phyloP scores from a whole-genome alignment of 2,888 invertebrate genomes.

The Alviniconcha strummeri region DNA sequence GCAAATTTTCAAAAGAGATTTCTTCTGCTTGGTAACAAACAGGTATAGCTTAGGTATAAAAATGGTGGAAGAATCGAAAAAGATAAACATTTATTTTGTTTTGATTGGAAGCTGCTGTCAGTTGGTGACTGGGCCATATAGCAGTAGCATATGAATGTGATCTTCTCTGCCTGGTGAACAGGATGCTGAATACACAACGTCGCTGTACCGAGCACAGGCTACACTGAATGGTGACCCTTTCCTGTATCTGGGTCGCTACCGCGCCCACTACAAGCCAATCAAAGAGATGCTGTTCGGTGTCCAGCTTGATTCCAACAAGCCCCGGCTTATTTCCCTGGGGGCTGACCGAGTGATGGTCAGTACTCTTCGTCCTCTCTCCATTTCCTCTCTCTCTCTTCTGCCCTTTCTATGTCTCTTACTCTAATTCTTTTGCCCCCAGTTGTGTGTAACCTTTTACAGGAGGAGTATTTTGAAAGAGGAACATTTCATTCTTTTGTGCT shows the following conservation, averaged over 20 bases:
- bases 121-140: too few species aligned
- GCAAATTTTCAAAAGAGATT: too few species aligned
- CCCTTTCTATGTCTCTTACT: background rate
- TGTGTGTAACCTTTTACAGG: too few species aligned
- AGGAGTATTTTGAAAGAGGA: too few species aligned
- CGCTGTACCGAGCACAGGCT: conserved; percentile 60
- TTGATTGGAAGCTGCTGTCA: too few species aligned
- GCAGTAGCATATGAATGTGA: background rate
- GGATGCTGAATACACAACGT: conserved; percentile 71
- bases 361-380: background rate
- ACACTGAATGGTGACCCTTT: conserved; percentile 56
- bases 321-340: conserved; percentile 70
- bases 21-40: too few species aligned
- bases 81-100: too few species aligned
- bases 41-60: too few species aligned
- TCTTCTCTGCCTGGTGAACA: conserved; percentile 35
- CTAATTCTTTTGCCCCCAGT: too few species aligned
- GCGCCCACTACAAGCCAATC: conserved; percentile 73
- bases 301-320: conserved; percentile 67
- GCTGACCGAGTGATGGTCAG: conserved; percentile 71
- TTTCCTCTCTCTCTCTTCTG: background rate
- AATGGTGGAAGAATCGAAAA: too few species aligned
- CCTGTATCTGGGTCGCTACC: conserved; percentile 70
- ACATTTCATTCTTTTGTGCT: too few species aligned
- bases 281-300: conserved; percentile 71